Base-by-base conservation (phyloP, 2,797 vertebrate genomes). In the Harpagifer antarcticus region DNA sequence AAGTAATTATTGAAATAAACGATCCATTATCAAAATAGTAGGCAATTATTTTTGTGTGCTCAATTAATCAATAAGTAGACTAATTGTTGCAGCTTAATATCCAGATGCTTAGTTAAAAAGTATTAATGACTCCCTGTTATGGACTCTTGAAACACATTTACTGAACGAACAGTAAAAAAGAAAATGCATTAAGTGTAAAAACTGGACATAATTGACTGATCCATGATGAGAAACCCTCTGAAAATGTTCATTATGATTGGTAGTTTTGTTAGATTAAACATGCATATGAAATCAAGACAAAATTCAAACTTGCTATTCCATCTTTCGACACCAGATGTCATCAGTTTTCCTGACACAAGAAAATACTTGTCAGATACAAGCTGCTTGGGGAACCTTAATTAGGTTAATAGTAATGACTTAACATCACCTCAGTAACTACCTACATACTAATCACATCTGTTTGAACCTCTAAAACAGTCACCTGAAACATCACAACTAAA, bases 321-420 rank as follows among this genome's bases (percentile, higher is more conserved):
- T 19, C 23, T 56, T 78, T 57, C 9, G 83, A 64, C 91, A 90
- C 84, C 50, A 89, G 91, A 71, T 87, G 88, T 75, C 85, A 19
- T 55, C 50, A 85, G 62, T 70, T n/a, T 43, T 59, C 42, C 47
- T 43, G 10, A 10, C n/a, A 49, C 9, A 63, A 68, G 17, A 60
- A 23, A 1, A 20, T 33, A 37, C 14, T 15, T 15, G 9, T 47
- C 15, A 57, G n/a, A 54, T 19, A 48, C 14, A 50, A 64, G 45
- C 14, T 50, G 20, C 10, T 13, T 37, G 5, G 13, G 9, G 16
- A 63, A 61, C 40, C 33, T 63, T 44, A 33, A 70, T 40, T 45
- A 27, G 15, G 10, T 9, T 45, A 66, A 33, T 43, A 17, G 2
- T 9, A 37, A n/a, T 48, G 56, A 64, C 5, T 17, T 47, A 75